Evolutionary conservation across 2,797 vertebrate genomes (phyloP).

Genomic region (Tarsius wallacei): DNA sequence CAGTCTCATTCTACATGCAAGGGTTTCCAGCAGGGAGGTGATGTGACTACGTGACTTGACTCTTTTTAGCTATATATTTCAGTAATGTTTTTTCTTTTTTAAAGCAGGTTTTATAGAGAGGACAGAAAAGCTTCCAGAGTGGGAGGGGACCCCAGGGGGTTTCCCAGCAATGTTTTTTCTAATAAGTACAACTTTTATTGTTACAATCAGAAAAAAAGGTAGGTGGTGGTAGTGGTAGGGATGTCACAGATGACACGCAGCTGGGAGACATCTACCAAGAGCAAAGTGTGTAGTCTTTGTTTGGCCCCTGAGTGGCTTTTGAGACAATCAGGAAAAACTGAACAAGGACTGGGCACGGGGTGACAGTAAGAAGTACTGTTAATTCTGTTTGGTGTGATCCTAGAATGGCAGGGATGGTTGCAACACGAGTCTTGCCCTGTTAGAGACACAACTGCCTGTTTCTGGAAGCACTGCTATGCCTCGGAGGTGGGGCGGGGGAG

Average conservation of each 20-base stretch:
- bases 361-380: rapidly evolving
- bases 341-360: rapidly evolving
- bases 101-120: too few relatives aligned
- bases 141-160: too few relatives aligned
- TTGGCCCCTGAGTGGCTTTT: neutral
- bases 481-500: rapidly evolving
- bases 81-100: too few relatives aligned
- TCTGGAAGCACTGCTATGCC: rapidly evolving
- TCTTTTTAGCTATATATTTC: rapidly evolving
- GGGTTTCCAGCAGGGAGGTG: neutral
- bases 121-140: too few relatives aligned
- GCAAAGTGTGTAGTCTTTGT: rapidly evolving
- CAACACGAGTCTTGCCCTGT: neutral
- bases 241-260: too few relatives aligned
- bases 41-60: rapidly evolving
- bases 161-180: neutral
- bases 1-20: rapidly evolving
- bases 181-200: neutral
- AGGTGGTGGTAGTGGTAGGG: neutral
- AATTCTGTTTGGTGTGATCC: rapidly evolving
- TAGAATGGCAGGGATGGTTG: rapidly evolving
- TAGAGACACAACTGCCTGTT: rapidly evolving
- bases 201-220: neutral
- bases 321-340: neutral
- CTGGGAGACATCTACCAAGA: rapidly evolving